phyloP scores from a whole-genome alignment of 2,113 vertebrate species.

The Cyanoderma ruficeps region DNA sequence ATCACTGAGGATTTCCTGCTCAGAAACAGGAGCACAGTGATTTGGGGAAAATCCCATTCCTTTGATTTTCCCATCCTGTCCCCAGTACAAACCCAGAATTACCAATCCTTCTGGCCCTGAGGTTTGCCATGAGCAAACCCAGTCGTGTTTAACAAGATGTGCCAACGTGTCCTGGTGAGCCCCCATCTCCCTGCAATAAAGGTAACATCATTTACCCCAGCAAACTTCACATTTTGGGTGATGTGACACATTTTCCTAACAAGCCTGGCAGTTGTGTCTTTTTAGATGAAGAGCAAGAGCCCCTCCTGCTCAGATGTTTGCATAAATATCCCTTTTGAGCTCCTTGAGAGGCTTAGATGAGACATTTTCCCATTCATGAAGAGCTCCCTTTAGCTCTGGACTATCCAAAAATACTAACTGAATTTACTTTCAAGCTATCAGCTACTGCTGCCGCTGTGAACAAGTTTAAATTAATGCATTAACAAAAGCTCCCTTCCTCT shows the following conservation, averaged over 20 bases:
- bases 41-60: neutral
- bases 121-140: neutral
- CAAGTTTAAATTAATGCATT: neutral
- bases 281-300: neutral
- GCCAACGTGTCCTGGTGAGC: neutral
- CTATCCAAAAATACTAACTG: neutral
- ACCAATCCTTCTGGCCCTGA: neutral
- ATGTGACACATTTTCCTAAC: neutral
- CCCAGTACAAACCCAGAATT: neutral
- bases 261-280: neutral
- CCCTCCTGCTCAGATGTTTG: neutral
- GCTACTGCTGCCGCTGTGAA: neutral
- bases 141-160: fast-evolving
- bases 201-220: neutral
- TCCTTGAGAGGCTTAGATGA: neutral
- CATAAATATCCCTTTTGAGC: slow-evolving; percentile 11
- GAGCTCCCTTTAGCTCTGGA: neutral
- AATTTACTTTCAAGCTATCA: neutral
- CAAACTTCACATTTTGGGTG: neutral
- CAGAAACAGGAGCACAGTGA: neutral
- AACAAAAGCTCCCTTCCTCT: slow-evolving; percentile 22
- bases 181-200: neutral
- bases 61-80: neutral
- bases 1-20: neutral
- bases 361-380: neutral